A percentile compares a stretch with the other conserved stretches of the same genome.
These are phyloP conservation scores for Mobula hypostoma DNA, from an alignment of 2,113 vertebrate species.

Conservation along the genomic window DNA sequence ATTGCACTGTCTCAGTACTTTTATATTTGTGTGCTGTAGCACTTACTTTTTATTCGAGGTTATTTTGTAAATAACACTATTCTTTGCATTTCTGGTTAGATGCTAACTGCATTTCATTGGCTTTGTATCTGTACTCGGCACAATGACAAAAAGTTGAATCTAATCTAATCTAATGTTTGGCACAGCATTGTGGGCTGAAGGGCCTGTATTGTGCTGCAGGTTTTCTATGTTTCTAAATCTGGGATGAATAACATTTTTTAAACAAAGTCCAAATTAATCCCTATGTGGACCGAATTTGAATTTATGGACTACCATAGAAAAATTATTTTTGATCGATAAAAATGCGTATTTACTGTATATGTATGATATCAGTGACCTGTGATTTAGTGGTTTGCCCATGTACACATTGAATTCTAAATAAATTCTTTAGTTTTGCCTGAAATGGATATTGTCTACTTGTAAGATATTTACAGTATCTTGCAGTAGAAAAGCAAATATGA, in stretches of 20 bases:
- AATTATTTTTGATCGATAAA: background rate
- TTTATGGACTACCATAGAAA: background rate
- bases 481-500: background rate
- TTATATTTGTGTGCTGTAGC: no score
- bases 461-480: background rate
- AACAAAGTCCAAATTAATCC: background rate
- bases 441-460: background rate
- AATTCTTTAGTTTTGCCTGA: background rate
- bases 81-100: no score
- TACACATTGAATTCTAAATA: background rate
- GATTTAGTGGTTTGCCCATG: background rate
- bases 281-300: background rate
- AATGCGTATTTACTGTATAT: background rate
- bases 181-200: no score
- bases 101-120: no score
- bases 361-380: background rate
- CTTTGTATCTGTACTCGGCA: no score
- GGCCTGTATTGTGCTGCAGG: no score
- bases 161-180: no score
- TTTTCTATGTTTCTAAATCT: background rate
- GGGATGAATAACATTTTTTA: background rate
- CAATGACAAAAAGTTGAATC: no score
- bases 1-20: no score
- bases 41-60: no score
- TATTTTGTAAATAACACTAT: no score